Evolutionary conservation across 2,113 vertebrate genomes (phyloP), one percentile per base, ranked within the genome.

Genomic region (Benitochromis conjunctus): DNA sequence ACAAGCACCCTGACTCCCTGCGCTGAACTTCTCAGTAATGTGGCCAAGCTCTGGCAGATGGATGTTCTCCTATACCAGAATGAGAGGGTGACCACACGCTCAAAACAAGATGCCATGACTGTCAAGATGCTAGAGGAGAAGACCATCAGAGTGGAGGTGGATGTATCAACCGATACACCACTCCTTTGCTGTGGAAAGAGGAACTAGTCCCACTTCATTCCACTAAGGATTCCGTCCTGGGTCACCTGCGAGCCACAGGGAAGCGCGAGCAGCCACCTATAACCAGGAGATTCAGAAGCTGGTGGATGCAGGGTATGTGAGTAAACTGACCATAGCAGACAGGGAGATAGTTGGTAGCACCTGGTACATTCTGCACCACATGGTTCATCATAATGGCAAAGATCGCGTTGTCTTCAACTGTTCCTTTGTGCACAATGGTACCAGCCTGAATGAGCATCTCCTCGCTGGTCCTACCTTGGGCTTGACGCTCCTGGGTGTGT

Each of bases 381-480:
- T 85, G 24, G 66, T 85, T 3, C 19, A 9, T 3, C 79, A 85
- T 9, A 85, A 88, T 9, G 19, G 2, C 1, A 84, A 88, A 21
- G 3, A 71, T 14, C 60, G 10, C 12, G 4, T 88, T 2, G 64
- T 81, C 1, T 88, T 88, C n/a, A 88, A 57, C 5, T 38, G 64
- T 8, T 81, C 7, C 0, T 84, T 41, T 5, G 5, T 16, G 8
- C 12, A 36, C 2, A 6, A 38, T 6, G 53, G 60, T 1, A 18
- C 5, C 7, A 60, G 38, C n/a, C 53, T 83, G 5, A 87, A 83
- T 4, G 2, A 87, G 2, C 5, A 48, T 4, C 60, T 80, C 3
- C 16, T 3, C 7, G 3, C 74, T 34, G 60, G 86, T 2, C 62
- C 53, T 1, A 80, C 51, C 9, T 3, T 74, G 3, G 26, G 66